A percentile compares a stretch with the other conserved stretches of the same genome.
Evolutionary conservation across 1,140 invertebrate species (phyloP).

Genomic region (Cyrtorhinus lividipennis): DNA sequence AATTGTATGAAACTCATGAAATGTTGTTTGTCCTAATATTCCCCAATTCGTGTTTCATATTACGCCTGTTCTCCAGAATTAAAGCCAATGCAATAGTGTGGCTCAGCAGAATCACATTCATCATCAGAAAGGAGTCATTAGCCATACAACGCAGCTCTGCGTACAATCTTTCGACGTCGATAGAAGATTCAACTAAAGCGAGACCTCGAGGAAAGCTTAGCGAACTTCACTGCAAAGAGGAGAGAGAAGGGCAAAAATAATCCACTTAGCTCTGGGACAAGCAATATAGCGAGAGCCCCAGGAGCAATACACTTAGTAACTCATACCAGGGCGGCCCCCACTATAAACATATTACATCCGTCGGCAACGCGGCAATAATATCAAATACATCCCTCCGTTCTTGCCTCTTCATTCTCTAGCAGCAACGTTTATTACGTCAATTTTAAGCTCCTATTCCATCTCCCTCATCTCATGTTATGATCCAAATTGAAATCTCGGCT

Average conservation of each 20-base stretch:
- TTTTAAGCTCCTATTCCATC: background rate
- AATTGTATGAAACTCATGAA: too few species aligned
- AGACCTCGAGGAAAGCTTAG: background rate
- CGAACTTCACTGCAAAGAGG: too few species aligned
- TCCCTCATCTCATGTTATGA: background rate
- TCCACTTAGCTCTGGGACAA: background rate
- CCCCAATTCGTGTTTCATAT: too few species aligned
- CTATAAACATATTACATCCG: background rate
- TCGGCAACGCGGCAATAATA: background rate
- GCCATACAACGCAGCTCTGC: too few species aligned
- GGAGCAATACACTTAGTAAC: background rate
- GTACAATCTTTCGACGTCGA: too few species aligned
- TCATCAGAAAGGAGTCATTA: too few species aligned
- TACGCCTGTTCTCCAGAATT: too few species aligned
- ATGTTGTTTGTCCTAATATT: too few species aligned
- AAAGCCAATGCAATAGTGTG: too few species aligned
- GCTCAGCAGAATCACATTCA: too few species aligned
- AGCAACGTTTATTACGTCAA: background rate
- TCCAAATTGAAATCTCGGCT: background rate
- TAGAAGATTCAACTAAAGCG: too few species aligned
- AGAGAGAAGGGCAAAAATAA: background rate
- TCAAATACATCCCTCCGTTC: background rate
- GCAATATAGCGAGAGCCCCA: background rate
- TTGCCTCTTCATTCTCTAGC: background rate
- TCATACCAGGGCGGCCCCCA: background rate